Evolutionary conservation across 2,797 vertebrate species (phyloP), one percentile per base, ranked within the genome.

Genomic region (Antennarius maculatus): DNA sequence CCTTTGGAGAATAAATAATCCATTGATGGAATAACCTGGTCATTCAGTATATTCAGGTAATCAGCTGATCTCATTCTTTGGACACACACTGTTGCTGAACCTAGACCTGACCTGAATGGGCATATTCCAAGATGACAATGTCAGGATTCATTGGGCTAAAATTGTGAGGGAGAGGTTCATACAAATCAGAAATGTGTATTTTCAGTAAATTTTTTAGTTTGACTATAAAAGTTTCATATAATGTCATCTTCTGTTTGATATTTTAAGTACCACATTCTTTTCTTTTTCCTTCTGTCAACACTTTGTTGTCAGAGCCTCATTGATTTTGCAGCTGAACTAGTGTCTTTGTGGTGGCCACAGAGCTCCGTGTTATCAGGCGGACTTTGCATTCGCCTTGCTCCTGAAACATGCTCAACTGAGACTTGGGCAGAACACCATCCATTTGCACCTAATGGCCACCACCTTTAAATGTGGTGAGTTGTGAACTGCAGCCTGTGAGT

Each of bases 371-470:
- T 82, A 71, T 54, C 74, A 76, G 71, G 77, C 71, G 49, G 76
- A 83, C 69, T 82, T 82, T 86, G 83, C 74, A 73, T 90, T 88
- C 75, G 73, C 79, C 86, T 76, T 79, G 84, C 82, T 81, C 66
- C 81, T 81, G 72, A 80, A 85, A 84, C 86, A 81, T 82, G 66
- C 82, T 89, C 80, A 85, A 84, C 77, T 79, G 84, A 91, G 83
- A 81, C 76, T 87, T 83, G 80, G 71, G 71, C 78, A 81, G 16
- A 29, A 87, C 82, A 81, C 81, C 82, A 88, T 93, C 91, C 91
- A 92, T 93, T 93, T 90, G 85, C 92, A 93, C 90, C 92, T 91
- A 85, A 89, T 89, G 84, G 82, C 83, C 60, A 34, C 61, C 79
- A 82, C 82, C 77, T 89, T 86, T 82, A 74, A 81, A 89, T 81